A percentile compares a stretch with the other conserved stretches of the same genome.
These are phyloP conservation scores for Myocastor coypus DNA, from an alignment of 2,113 vertebrate species.

Conservation along the genomic window DNA sequence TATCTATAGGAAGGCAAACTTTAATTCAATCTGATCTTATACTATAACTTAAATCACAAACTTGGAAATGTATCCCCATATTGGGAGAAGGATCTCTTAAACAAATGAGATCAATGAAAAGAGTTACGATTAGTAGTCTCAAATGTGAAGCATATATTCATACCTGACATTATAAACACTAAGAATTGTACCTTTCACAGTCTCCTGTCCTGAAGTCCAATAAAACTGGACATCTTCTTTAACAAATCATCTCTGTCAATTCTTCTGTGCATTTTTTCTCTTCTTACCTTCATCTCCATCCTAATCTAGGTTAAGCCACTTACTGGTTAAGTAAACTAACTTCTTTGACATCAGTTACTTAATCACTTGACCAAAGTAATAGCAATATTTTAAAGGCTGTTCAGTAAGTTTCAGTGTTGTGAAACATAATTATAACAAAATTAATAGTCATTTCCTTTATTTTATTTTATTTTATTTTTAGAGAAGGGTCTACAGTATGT, in stretches of 20 bases:
- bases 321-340: neutral
- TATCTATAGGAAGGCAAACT: neutral
- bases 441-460: neutral
- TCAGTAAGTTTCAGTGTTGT: conserved; percentile 36
- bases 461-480: too few species aligned
- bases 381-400: too few species aligned
- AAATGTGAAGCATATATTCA: neutral
- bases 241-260: neutral
- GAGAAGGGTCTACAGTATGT: too few species aligned
- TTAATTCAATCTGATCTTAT: conserved; percentile 17
- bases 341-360: neutral
- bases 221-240: conserved; percentile 25
- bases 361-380: too few species aligned
- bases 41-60: neutral
- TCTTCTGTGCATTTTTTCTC: neutral
- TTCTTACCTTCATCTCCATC: neutral
- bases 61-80: neutral
- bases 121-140: neutral
- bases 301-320: neutral
- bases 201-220: neutral
- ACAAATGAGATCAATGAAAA: conserved; percentile 23
- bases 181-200: neutral
- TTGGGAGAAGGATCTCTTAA: neutral
- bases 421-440: conserved; percentile 26
- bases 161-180: neutral